These are phyloP conservation scores for Agriopis marginaria DNA, from an alignment of 2,888 invertebrate genomes.

Conservation along the genomic window DNA sequence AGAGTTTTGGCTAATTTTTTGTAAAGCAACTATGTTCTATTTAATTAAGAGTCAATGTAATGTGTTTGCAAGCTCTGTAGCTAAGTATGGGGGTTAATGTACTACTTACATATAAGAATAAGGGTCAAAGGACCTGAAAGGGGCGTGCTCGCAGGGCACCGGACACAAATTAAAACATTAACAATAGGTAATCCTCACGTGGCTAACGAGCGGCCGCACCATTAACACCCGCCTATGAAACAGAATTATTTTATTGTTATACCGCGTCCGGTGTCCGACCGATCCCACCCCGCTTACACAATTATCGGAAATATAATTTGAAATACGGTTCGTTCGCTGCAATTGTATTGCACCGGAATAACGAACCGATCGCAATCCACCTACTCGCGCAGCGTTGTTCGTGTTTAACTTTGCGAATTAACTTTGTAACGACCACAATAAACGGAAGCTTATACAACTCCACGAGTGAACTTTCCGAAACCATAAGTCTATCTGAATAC, in stretches of 20 bases:
- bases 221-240: slow-evolving; percentile 78
- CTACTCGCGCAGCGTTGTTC: slow-evolving; percentile 32
- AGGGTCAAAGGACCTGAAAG: slow-evolving; percentile 42
- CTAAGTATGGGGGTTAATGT: background rate
- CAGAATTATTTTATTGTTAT: slow-evolving; percentile 79
- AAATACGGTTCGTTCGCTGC: slow-evolving; percentile 51
- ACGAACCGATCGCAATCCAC: slow-evolving; percentile 37
- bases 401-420: slow-evolving; percentile 44
- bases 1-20: background rate
- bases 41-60: background rate
- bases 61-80: background rate
- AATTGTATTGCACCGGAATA: slow-evolving; percentile 44
- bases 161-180: slow-evolving; percentile 83
- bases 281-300: slow-evolving; percentile 61
- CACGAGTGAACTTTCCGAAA: slow-evolving; percentile 39
- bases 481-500: slow-evolving; percentile 40
- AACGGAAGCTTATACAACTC: slow-evolving; percentile 43
- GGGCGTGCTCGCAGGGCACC: slow-evolving; percentile 52
- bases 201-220: slow-evolving; percentile 77
- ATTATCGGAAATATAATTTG: slow-evolving; percentile 62
- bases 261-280: slow-evolving; percentile 56
- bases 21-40: background rate
- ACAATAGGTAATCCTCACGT: slow-evolving; percentile 80
- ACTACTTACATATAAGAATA: slow-evolving; percentile 14
- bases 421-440: slow-evolving; percentile 46